Conservation (phyloP, 2,888 invertebrate genomes). For the Nomada fabriciana region DNA sequence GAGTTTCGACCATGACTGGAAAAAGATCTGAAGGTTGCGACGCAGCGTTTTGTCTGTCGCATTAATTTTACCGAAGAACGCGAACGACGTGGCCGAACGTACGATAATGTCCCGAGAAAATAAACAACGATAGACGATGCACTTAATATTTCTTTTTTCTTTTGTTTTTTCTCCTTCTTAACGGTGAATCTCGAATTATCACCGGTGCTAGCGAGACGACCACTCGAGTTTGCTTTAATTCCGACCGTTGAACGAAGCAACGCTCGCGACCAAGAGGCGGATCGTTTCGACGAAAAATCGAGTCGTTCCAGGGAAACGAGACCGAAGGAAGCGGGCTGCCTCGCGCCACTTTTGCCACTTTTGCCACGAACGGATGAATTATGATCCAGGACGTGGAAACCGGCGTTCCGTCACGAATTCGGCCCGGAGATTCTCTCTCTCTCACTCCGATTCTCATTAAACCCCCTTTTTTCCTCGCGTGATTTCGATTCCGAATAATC, state of each 20-base stretch:
- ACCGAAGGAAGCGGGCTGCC: conserved; percentile 35
- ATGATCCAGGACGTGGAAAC: conserved; percentile 61
- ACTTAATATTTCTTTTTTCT: not conserved
- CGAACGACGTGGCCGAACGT: conserved; percentile 51
- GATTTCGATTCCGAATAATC: not conserved
- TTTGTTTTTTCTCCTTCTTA: too few species aligned
- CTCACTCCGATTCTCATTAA: too few species aligned
- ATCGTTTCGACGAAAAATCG: conserved; percentile 26
- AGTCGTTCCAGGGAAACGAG: not conserved
- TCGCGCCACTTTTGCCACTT: conserved; percentile 61
- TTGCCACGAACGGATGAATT: conserved; percentile 60
- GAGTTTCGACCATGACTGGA: conserved; percentile 59
- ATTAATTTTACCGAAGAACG: conserved; percentile 12
- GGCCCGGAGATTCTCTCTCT: conserved; percentile 18
- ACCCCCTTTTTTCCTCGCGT: not conserved
- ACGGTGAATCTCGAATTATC: not conserved
- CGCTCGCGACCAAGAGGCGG: not conserved
- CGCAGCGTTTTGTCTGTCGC: conserved; percentile 1
- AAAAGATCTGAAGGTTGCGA: conserved; percentile 60
- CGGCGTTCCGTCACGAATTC: conserved; percentile 64
- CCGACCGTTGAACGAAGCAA: not conserved
- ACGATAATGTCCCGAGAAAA: not conserved
- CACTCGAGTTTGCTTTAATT: conserved; percentile 1
- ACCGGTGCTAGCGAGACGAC: not conserved
- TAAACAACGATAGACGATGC: not conserved